phyloP scores from a whole-genome alignment of 2,113 vertebrate species.

The Propithecus coquereli region DNA sequence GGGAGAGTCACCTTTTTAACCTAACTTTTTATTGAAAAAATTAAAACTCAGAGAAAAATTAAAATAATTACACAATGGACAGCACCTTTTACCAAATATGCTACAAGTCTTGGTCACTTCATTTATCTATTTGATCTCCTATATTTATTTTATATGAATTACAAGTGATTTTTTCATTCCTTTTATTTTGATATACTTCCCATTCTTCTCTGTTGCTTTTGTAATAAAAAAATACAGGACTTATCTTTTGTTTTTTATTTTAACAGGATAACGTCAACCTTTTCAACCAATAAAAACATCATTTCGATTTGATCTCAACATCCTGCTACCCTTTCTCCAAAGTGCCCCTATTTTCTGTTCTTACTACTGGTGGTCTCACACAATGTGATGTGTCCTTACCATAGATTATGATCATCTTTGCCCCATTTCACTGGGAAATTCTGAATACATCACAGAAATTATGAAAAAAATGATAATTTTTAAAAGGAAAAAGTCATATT shows the following conservation, averaged over 20 bases:
- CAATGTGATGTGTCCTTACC: neutral
- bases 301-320: neutral
- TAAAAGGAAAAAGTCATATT: neutral
- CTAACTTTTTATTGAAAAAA: neutral
- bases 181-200: neutral
- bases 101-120: neutral
- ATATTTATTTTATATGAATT: neutral
- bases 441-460: neutral
- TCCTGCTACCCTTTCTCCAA: neutral
- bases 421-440: neutral
- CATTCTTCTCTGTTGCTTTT: neutral
- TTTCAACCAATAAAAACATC: neutral
- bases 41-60: neutral
- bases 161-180: neutral
- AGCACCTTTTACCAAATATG: neutral
- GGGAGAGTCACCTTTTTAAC: neutral
- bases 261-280: neutral
- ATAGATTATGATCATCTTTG: neutral
- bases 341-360: neutral
- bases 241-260: neutral
- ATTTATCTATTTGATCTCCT: neutral
- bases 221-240: neutral
- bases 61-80: neutral
- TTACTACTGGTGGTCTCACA: neutral
- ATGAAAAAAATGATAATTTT: neutral